Conservation (phyloP, 2,888 invertebrate species). For the Drosophila nigritarsus region DNA sequence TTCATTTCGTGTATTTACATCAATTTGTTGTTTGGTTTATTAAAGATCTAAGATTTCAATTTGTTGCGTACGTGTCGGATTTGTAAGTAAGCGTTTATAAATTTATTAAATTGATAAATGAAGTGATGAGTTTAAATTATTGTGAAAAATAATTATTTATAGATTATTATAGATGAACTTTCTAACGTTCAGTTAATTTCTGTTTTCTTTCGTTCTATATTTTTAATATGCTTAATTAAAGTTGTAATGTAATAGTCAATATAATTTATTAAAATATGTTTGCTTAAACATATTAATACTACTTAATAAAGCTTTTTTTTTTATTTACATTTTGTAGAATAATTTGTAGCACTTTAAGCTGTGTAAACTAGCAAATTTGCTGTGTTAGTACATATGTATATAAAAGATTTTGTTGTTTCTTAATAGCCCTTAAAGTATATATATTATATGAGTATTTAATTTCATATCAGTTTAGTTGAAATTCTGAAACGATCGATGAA, state of each 20-base stretch:
- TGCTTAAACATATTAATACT: constrained; percentile 12
- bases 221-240: constrained; percentile 44
- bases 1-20: constrained; percentile 61
- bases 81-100: constrained; percentile 55
- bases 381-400: background rate
- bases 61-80: constrained; percentile 24
- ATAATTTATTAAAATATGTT: constrained; percentile 47
- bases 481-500: background rate
- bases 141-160: constrained; percentile 13
- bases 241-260: constrained; percentile 34
- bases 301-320: constrained; percentile 32
- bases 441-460: constrained; percentile 15
- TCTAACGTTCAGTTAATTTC: constrained; percentile 15
- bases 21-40: constrained; percentile 31
- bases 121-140: constrained; percentile 43
- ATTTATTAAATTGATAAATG: constrained; percentile 54
- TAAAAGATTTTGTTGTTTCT: background rate
- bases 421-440: background rate
- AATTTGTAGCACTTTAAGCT: constrained; percentile 1
- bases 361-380: background rate
- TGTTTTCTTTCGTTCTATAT: constrained; percentile 20
- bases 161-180: constrained; percentile 3
- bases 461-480: background rate
- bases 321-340: background rate
- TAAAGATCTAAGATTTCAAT: constrained; percentile 15